Base-by-base conservation (phyloP, 2,888 invertebrate genomes). In the Drosophila ezoana region DNA sequence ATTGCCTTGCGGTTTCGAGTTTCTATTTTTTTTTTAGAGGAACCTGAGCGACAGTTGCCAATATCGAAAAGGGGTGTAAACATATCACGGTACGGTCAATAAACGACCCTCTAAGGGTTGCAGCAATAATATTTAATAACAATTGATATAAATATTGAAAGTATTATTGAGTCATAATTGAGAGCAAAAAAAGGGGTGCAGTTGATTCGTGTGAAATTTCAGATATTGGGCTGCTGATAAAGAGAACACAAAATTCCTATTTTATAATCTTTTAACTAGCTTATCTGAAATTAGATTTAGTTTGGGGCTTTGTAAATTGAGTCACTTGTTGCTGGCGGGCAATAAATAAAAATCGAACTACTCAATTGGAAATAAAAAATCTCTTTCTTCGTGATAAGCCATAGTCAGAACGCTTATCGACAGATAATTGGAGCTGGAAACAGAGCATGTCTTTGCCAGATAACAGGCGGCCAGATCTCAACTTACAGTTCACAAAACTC, bases 141-240 rank as follows among this genome's bases (percentile, higher is more conserved):
- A 85, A 90, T 89, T 86, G 78, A 71, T 80, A 86, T 85, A 85
- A 90, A 89, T 86, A 90, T 87, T 87, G 74, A 76, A 76, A 82
- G 81, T 78, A 80, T 90, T 82, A 89, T 89, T 84, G 81, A 78
- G 72, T 59, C 75, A 70, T 85, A 77, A 85, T 76, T 70, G 65
- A 45, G 51, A 45, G 51, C 40, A 18, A 18, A 41, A 49, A 35
- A 60, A 18, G 43, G 65, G 81, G 48, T 66, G 75, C 38, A 10
- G 2, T 35, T 16, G 64, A 48, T 71, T 61, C 54, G 11, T 54
- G 59, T 63, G 67, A 68, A 76, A 44, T 53, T 28, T 45, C 13
- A 44, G 51, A 45, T n/a, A 8, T 35, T n/a, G 48, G 20, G 41
- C 9, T n/a, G 35, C 20, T 11, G 33, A 35, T 43, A 9, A 52